phyloP scores from a whole-genome alignment of 2,113 vertebrate species.

The Bubo blakistoni region DNA sequence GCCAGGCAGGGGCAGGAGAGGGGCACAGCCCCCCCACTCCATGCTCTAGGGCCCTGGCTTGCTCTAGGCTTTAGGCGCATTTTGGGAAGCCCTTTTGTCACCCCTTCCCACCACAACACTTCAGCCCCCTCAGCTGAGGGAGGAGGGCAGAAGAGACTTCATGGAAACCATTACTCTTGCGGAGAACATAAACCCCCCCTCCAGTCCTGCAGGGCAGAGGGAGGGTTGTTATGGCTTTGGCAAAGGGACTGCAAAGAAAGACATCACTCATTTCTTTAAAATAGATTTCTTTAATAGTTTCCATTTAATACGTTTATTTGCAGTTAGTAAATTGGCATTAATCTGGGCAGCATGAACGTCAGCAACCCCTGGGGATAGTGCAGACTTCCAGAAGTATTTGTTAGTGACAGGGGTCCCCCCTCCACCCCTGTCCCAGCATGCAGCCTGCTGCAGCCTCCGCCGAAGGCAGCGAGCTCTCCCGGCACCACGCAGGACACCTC shows the following conservation, averaged over 20 bases:
- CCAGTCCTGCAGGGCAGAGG: neutral
- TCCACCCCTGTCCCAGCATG: neutral
- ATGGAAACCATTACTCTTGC: rapidly evolving
- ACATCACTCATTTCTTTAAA: conserved; percentile 68
- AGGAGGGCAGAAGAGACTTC: too few species aligned
- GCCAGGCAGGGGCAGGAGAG: neutral
- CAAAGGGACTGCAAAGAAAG: conserved; percentile 12
- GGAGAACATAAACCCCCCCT: rapidly evolving
- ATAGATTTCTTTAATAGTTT: conserved; percentile 81
- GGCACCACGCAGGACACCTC: rapidly evolving
- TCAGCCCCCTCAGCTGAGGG: too few species aligned
- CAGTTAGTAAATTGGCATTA: conserved; percentile 75
- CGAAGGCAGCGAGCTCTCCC: neutral
- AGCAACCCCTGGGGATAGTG: neutral
- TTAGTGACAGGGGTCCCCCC: neutral
- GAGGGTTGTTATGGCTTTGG: rapidly evolving
- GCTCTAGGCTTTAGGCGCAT: neutral
- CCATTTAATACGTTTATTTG: conserved; percentile 70
- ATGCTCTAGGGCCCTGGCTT: rapidly evolving
- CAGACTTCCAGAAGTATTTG: neutral
- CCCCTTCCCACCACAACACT: too few species aligned
- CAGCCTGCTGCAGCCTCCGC: neutral
- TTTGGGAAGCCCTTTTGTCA: neutral
- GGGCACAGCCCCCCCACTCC: neutral
- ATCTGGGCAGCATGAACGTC: conserved; percentile 27